Conservation (phyloP, 2,888 invertebrate species). For the Patella ulyssiponensis region DNA sequence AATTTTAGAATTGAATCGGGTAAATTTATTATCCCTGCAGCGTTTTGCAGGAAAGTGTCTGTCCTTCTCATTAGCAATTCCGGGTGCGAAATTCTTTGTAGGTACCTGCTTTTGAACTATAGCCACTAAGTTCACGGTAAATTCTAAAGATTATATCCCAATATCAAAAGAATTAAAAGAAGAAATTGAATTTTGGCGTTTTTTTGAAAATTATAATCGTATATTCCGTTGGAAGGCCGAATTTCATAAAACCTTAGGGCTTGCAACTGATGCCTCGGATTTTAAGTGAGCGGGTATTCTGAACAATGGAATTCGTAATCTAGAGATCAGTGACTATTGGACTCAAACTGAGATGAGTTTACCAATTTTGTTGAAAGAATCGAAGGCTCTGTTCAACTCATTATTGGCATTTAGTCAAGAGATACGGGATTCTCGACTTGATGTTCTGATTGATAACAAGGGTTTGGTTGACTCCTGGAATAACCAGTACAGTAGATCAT, state of each 20-base stretch:
- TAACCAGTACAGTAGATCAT: background rate
- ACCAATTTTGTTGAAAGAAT: too few species aligned
- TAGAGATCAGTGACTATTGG: too few species aligned
- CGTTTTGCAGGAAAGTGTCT: background rate
- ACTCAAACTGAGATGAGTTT: too few species aligned
- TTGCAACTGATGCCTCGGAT: background rate
- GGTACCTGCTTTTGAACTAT: background rate
- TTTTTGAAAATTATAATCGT: background rate
- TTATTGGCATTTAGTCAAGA: background rate
- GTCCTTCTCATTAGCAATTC: too few species aligned
- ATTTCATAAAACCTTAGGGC: background rate
- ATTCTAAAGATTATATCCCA: too few species aligned
- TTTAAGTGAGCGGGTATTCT: background rate
- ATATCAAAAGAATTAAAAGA: background rate
- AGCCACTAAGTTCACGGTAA: background rate
- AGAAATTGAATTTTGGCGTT: background rate
- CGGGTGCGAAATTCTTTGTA: background rate
- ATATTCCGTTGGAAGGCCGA: background rate
- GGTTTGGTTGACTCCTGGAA: background rate
- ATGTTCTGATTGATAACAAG: background rate
- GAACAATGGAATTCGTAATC: background rate
- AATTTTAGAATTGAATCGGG: background rate
- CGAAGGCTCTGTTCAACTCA: too few species aligned
- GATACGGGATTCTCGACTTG: background rate
- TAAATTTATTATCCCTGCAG: background rate